Evolutionary conservation across 2,113 vertebrate species (phyloP).

Genomic region (Prunella fulvescens): DNA sequence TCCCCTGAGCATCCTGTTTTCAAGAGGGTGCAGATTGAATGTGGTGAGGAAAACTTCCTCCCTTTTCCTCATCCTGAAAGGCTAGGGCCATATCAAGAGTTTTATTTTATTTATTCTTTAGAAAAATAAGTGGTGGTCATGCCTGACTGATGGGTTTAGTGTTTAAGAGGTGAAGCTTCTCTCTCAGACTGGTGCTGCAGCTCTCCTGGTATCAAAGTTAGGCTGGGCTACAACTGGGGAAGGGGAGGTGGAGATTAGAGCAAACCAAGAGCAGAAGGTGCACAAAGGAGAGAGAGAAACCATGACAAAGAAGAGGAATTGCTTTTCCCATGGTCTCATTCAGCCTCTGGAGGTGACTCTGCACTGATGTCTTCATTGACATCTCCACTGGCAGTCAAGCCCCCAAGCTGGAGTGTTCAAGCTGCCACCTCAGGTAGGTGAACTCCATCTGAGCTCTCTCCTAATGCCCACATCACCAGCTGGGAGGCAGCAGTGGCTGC

Average conservation of each 20-base stretch:
- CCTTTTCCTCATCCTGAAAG: not conserved
- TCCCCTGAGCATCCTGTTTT: not conserved
- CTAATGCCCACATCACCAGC: not conserved
- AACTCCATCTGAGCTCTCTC: not conserved
- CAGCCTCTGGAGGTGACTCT: not conserved
- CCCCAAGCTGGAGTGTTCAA: no score
- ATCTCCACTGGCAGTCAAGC: accelerated
- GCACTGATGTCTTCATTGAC: not conserved
- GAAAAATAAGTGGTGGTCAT: not conserved
- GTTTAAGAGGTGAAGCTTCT: not conserved
- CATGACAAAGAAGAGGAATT: not conserved
- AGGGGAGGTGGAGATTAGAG: not conserved
- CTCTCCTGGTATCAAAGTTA: not conserved
- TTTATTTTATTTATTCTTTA: not conserved
- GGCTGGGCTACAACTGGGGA: not conserved
- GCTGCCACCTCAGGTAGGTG: not conserved
- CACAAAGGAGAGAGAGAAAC: not conserved
- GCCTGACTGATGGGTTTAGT: not conserved
- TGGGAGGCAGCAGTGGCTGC: not conserved
- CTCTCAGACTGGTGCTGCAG: not conserved
- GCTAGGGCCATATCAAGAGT: accelerated
- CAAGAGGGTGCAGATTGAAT: not conserved
- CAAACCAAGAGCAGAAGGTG: not conserved
- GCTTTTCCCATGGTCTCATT: not conserved
- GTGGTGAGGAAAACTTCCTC: not conserved